A percentile compares a stretch with the other conserved stretches of the same genome.
phyloP scores from a whole-genome alignment of 1,140 invertebrate genomes.

The Tachypleus tridentatus region DNA sequence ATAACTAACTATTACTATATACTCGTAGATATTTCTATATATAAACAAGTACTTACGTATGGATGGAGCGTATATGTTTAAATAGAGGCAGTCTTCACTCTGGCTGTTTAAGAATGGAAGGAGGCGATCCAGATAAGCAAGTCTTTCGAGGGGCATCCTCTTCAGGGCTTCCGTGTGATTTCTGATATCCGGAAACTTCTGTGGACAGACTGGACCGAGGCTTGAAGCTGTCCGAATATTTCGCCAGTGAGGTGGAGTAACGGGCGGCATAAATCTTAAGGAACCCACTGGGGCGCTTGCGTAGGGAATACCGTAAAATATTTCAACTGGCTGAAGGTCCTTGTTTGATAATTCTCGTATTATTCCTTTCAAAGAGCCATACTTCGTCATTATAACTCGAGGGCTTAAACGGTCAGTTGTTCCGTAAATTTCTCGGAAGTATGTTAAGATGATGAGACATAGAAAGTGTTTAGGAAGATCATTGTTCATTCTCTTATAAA shows the following conservation, averaged over 20 bases:
- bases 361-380: constrained; percentile 75
- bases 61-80: constrained; percentile 89
- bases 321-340: constrained; percentile 38
- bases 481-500: too few species aligned
- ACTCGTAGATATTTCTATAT: too few species aligned
- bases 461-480: too few species aligned
- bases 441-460: too few species aligned
- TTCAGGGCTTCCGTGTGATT: constrained; percentile 49
- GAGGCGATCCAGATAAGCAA: constrained; percentile 70
- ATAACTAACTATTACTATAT: too few species aligned
- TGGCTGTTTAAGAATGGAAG: constrained; percentile 75
- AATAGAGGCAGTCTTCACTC: constrained; percentile 89
- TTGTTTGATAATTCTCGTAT: constrained; percentile 52
- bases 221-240: constrained; percentile 66
- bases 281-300: constrained; percentile 58
- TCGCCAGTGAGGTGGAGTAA: constrained; percentile 65
- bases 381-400: constrained; percentile 71
- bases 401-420: constrained; percentile 25
- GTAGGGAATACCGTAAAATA: constrained; percentile 58
- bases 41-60: constrained; percentile 54
- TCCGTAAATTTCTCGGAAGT: too few species aligned
- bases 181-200: constrained; percentile 44
- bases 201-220: constrained; percentile 75
- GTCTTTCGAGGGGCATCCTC: constrained; percentile 67
- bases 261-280: constrained; percentile 51